Evolutionary conservation across 1,140 invertebrate genomes (phyloP), one percentile per base, ranked within the genome.

Genomic region (Lordiphosa stackelbergi): DNA sequence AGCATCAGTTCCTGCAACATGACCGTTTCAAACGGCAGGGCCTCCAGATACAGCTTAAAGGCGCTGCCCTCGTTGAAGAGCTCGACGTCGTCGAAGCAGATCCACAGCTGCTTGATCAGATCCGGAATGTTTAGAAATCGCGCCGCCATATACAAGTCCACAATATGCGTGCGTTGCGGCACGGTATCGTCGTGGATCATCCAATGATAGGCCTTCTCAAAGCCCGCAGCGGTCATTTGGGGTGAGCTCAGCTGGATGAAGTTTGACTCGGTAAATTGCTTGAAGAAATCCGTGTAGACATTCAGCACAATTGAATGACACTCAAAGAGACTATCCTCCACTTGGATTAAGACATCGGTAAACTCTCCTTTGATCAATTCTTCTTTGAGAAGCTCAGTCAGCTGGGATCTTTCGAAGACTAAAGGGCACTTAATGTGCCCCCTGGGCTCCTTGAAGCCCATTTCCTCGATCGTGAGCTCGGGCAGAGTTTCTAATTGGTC

Each of bases 121-220:
- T 92, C 91, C 90, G 92, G 92, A 28, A 94, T 91, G 49, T 89
- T 87, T 0, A 94, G 85, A 84, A 90, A 92, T 45, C 92, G 92
- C 0, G 93, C 90, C 0, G 92, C 91, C 63, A 89, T 89, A 71
- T 93, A 93, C 9, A 94, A 84, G 53, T 93, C 92, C 34, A 94
- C 79, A 46, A 94, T 91, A 69, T 93, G 92, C 43, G 93, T 89
- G 53, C 92, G 89, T 46, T 89, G 90, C 2, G 93, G 74, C 1
- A 91, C 73, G 37, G 90, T 90, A 57, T 90, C 91, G 45, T 90
- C 91, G 10, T 92, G 90, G 60, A 93, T 91, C 93, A 94, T 94
- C 93, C 93, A 94, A 54, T 93, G 91, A 79, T 94, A 94, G 61
- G 93, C 91, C 36, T 91, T 90, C 11, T 90, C 89, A 73, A 94